Evolutionary conservation across 1,140 invertebrate genomes (phyloP).

Genomic region (Cataglyphis hispanica): DNA sequence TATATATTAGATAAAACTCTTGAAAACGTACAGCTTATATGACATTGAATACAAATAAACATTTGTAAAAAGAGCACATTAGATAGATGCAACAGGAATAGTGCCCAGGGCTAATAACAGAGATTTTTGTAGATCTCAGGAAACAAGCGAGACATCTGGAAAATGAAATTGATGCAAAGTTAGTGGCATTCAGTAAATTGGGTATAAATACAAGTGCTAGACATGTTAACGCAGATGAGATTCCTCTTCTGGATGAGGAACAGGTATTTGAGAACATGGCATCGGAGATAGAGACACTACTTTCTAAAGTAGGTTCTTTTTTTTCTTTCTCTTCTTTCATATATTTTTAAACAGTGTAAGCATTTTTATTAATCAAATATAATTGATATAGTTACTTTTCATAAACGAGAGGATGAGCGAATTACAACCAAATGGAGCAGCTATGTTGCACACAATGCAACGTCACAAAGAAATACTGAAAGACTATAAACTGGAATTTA

Average conservation of each 20-base stretch:
- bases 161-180: conserved; percentile 98
- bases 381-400: conserved; percentile 90
- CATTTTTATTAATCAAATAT: conserved; percentile 19
- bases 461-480: conserved; percentile 96
- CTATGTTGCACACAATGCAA: conserved; percentile 96
- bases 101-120: no score
- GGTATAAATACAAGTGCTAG: conserved; percentile 90
- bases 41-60: background rate
- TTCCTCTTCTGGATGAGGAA: conserved; percentile 94
- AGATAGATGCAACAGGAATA: background rate
- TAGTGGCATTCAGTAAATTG: conserved; percentile 98
- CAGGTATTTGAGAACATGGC: conserved; percentile 97
- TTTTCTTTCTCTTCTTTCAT: background rate
- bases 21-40: background rate
- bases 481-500: conserved; percentile 97
- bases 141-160: conserved; percentile 97
- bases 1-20: background rate
- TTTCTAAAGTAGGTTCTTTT: conserved; percentile 91
- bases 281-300: conserved; percentile 95
- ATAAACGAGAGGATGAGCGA: conserved; percentile 97
- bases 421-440: conserved; percentile 91
- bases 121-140: conserved; percentile 91
- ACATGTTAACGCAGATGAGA: conserved; percentile 89
- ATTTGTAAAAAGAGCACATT: background rate
- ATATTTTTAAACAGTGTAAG: background rate